These are phyloP conservation scores for Papilio glaucus DNA, from an alignment of 1,140 invertebrate genomes.

Conservation along the genomic window DNA sequence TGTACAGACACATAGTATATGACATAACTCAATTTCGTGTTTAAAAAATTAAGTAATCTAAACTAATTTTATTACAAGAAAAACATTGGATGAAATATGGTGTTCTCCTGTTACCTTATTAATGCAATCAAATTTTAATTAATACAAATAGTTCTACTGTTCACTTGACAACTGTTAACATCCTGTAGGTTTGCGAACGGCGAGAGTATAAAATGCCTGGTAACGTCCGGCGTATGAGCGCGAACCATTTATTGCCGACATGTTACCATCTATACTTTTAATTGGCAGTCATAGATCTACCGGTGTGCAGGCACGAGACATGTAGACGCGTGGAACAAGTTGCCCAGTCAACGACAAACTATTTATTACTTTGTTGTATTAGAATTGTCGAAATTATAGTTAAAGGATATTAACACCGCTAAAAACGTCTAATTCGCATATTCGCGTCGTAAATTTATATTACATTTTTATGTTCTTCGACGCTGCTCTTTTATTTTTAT, in stretches of 20 bases:
- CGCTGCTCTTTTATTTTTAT: too few relatives aligned
- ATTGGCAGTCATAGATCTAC: conserved; percentile 72
- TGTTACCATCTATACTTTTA: conserved; percentile 76
- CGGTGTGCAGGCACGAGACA: conserved; percentile 59
- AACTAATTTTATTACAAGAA: too few relatives aligned
- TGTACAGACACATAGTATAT: too few relatives aligned
- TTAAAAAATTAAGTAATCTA: too few relatives aligned
- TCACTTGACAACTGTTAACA: conserved; percentile 6
- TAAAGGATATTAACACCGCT: neutral
- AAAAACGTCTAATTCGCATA: too few relatives aligned
- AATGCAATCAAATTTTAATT: too few relatives aligned
- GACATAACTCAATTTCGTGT: too few relatives aligned
- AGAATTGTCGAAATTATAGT: conserved; percentile 2
- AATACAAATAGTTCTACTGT: neutral
- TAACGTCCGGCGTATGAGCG: conserved; percentile 45
- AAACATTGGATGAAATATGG: too few relatives aligned
- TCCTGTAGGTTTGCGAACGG: conserved; percentile 42
- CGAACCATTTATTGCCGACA: conserved; percentile 61
- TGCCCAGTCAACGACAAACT: conserved; percentile 41
- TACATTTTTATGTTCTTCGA: too few relatives aligned
- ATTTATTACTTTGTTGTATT: conserved; percentile 56
- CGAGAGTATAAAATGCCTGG: conserved; percentile 49
- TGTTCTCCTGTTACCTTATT: too few relatives aligned
- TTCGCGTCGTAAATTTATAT: too few relatives aligned
- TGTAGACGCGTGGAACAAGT: conserved; percentile 64